Conservation (phyloP, 2,888 invertebrate species). For the Aelia acuminata region DNA sequence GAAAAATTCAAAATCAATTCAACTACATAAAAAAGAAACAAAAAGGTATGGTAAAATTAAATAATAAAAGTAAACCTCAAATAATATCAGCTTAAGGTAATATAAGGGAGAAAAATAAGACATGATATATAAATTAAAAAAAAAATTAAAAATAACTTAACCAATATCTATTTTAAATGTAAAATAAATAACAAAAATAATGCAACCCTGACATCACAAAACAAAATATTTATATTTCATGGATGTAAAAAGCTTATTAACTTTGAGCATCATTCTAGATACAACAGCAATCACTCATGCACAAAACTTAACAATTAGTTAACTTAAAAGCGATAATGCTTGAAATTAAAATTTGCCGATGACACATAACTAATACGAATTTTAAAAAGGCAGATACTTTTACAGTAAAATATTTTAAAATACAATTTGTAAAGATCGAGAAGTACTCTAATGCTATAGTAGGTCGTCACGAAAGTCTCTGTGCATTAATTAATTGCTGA, state of each 20-base stretch:
- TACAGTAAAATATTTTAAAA: neutral
- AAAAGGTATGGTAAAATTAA: neutral
- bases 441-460: neutral
- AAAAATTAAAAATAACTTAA: neutral
- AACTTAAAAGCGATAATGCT: neutral
- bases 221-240: neutral
- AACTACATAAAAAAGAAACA: slow-evolving; percentile 4
- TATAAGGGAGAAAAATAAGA: neutral
- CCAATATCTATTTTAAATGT: neutral
- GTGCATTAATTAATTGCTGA: too few relatives aligned
- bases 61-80: neutral
- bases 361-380: neutral
- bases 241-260: slow-evolving; percentile 24
- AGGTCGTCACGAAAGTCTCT: too few relatives aligned
- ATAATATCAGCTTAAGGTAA: neutral
- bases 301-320: neutral
- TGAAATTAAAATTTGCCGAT: neutral
- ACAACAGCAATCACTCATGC: slow-evolving; percentile 34
- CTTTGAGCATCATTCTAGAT: slow-evolving; percentile 30
- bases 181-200: neutral
- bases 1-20: neutral
- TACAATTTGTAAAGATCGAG: neutral
- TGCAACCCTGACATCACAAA: slow-evolving; percentile 9
- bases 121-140: neutral
- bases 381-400: neutral